Evolutionary conservation across 1,140 invertebrate species (phyloP).

Genomic region (Armadillidium nasatum): DNA sequence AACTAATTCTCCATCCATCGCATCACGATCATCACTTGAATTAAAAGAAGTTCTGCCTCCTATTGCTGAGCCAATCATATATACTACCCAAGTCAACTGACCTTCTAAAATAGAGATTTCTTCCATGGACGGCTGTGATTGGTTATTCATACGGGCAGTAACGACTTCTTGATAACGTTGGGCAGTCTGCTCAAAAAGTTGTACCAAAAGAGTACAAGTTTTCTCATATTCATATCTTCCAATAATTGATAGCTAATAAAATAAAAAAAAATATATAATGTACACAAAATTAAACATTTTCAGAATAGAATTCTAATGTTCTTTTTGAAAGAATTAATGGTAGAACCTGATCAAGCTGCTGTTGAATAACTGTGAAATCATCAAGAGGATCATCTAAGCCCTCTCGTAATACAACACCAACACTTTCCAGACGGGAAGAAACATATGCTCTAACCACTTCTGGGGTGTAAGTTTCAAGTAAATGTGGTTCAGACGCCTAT

Average conservation of each 20-base stretch:
- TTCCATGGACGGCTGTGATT: constrained; percentile 54
- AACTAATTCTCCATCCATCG: constrained; percentile 96
- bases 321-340: too few relatives aligned
- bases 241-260: constrained; percentile 51
- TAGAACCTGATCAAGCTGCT: constrained; percentile 86
- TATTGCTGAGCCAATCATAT: constrained; percentile 92
- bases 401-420: constrained; percentile 80
- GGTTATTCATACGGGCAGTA: constrained; percentile 53
- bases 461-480: constrained; percentile 91
- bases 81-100: constrained; percentile 96
- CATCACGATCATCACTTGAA: constrained; percentile 93
- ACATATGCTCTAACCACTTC: constrained; percentile 94
- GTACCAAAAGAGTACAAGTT: constrained; percentile 88
- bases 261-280: not conserved
- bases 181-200: constrained; percentile 89
- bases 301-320: too few relatives aligned
- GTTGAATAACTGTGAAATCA: constrained; percentile 89
- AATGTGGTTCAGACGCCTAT: constrained; percentile 80
- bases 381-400: constrained; percentile 94
- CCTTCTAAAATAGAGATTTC: constrained; percentile 67
- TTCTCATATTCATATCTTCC: constrained; percentile 93
- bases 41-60: constrained; percentile 90
- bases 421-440: constrained; percentile 85
- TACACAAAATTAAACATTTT: not conserved
- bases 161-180: constrained; percentile 78